Evolutionary conservation across 2,113 vertebrate species (phyloP), one percentile per base, ranked within the genome.

Genomic region (Sinocyclocheilus rhinocerous): DNA sequence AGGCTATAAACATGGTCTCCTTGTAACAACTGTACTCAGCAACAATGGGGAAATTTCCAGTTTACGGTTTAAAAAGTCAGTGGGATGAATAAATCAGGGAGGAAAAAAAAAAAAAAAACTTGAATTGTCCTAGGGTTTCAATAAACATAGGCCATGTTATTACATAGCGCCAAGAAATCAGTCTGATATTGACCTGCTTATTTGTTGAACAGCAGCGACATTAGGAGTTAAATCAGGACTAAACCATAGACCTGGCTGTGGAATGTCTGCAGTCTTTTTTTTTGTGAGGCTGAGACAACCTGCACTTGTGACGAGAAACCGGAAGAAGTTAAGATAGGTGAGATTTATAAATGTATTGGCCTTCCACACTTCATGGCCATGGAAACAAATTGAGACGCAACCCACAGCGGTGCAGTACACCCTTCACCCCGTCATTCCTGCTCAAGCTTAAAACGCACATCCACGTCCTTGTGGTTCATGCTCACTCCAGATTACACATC

Each of bases 221-320:
- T 50, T 39, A 78, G 29, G 48, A 11, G 16, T 26, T 26, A 77
- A n/a, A 70, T 55, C 76, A 65, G 42, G 57, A 76, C 82, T 72
- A 8, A 45, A 48, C 59, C 5, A 52, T 24, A 80, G 83, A 76
- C 36, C 87, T 76, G 57, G 81, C 67, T 81, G 77, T 84, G 88
- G 83, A 89, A 87, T 87, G 88, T 87, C 50, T 87, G 81, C 61
- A 84, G 86, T 59, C 55, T 22, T 61, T 48, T 86, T 52, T 59
- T 55, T 6, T 0, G 1, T 24, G 70, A 80, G 3, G 67, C 42
- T 16, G 9, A 76, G 29, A 84, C 10, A 80, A 78, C 50, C 76
- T 57, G 50, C 50, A 11, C 52, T 61, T 18, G 36, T 81, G 79
- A 79, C 3, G 11, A 57, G 26, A 81, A 81, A n/a, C n/a, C 65